A percentile compares a stretch with the other conserved stretches of the same genome.
Evolutionary conservation across 2,888 invertebrate species (phyloP).

Genomic region (Endotricha flammealis): DNA sequence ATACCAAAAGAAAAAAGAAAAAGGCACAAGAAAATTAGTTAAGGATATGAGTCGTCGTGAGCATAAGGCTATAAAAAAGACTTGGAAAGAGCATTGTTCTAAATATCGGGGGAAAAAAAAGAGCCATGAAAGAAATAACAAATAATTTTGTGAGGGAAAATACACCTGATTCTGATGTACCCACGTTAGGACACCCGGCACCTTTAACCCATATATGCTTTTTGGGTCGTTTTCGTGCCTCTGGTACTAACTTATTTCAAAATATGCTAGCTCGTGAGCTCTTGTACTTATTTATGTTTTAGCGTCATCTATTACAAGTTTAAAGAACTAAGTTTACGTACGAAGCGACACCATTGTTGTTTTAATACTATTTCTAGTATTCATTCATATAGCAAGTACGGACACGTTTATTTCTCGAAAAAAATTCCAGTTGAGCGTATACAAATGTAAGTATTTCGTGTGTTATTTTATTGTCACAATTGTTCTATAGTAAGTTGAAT

Average conservation of each 20-base stretch:
- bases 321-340: no score
- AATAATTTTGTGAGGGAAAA: slow-evolving; percentile 15
- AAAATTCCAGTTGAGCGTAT: neutral
- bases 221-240: no score
- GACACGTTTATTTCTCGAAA: neutral
- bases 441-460: no score
- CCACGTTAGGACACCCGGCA: slow-evolving; percentile 1
- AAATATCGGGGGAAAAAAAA: slow-evolving; percentile 17
- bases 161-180: slow-evolving; percentile 8
- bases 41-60: slow-evolving; percentile 22
- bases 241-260: no score
- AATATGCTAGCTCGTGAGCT: no score
- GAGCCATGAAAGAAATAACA: slow-evolving; percentile 18
- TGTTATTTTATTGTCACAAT: no score
- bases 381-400: neutral
- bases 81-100: slow-evolving; percentile 17
- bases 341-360: no score
- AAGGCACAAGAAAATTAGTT: slow-evolving; percentile 18
- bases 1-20: slow-evolving; percentile 13
- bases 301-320: no score
- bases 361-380: no score
- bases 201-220: no score
- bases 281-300: no score
- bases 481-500: no score
- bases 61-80: slow-evolving; percentile 15